phyloP scores from a whole-genome alignment of 2,113 vertebrate species.

The Spheniscus mendiculus region DNA sequence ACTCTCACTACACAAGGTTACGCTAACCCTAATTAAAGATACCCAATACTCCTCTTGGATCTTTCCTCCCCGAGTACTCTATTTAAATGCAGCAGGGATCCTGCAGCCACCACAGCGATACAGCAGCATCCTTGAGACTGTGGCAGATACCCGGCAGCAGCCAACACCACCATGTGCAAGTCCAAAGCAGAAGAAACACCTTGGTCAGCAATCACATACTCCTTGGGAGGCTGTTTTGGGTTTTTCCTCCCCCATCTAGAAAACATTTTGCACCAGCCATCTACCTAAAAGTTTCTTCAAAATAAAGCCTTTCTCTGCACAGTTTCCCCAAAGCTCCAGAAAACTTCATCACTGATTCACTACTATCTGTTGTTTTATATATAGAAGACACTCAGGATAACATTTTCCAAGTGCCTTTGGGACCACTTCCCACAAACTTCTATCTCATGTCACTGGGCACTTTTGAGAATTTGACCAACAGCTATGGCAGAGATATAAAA shows the following conservation, averaged over 20 bases:
- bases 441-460: constrained; percentile 15
- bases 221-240: not conserved
- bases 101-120: not conserved
- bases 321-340: not conserved
- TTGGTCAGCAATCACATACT: not conserved
- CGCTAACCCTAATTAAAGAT: not conserved
- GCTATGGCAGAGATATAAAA: constrained; percentile 10
- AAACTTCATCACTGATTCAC: not conserved
- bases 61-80: not conserved
- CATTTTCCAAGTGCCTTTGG: not conserved
- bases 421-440: not conserved
- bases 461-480: constrained; percentile 26
- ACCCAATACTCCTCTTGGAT: not conserved
- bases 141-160: not conserved
- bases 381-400: not conserved
- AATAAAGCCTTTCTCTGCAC: not conserved
- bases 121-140: not conserved
- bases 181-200: not conserved
- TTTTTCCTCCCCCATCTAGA: not conserved
- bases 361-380: not conserved
- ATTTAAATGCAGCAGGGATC: not conserved
- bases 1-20: not conserved
- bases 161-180: not conserved
- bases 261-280: not conserved
- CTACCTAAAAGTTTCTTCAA: not conserved